These are phyloP conservation scores for Pyralis farinalis DNA, from an alignment of 2,888 invertebrate genomes.

Conservation along the genomic window DNA sequence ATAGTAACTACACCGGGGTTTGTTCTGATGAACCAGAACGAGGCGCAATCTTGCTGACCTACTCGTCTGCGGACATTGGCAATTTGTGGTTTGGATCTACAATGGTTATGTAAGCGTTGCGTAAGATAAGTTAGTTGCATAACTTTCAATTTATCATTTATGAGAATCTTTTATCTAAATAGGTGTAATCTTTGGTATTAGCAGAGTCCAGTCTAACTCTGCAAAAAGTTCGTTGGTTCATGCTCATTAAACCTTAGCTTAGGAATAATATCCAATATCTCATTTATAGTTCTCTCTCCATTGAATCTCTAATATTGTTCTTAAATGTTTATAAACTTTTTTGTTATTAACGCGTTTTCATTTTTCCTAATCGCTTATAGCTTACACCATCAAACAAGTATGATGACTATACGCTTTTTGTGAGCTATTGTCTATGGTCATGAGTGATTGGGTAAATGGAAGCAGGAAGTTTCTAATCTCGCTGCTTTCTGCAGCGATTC, in stretches of 20 bases:
- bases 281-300: too few relatives aligned
- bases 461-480: slow-evolving; percentile 24
- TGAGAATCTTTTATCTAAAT: too few relatives aligned
- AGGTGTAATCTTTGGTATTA: too few relatives aligned
- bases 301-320: too few relatives aligned
- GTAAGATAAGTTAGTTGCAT: slow-evolving; percentile 11
- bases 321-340: too few relatives aligned
- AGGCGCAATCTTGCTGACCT: slow-evolving; percentile 11
- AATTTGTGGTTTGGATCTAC: slow-evolving; percentile 8
- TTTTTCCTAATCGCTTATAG: not conserved
- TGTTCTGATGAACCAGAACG: slow-evolving; percentile 3
- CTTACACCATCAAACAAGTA: not conserved
- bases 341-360: too few relatives aligned
- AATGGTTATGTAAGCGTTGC: slow-evolving; percentile 17
- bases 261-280: too few relatives aligned
- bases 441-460: slow-evolving; percentile 23
- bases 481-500: slow-evolving; percentile 2
- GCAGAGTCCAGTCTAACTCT: too few relatives aligned
- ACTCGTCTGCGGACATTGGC: slow-evolving; percentile 15
- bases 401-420: slow-evolving; percentile 14
- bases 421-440: slow-evolving; percentile 23
- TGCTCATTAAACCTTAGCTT: too few relatives aligned
- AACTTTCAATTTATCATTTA: not conserved
- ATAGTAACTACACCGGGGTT: not conserved
- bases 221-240: too few relatives aligned